These are phyloP conservation scores for Oligia fasciuncula DNA, from an alignment of 2,888 invertebrate species.

Conservation along the genomic window DNA sequence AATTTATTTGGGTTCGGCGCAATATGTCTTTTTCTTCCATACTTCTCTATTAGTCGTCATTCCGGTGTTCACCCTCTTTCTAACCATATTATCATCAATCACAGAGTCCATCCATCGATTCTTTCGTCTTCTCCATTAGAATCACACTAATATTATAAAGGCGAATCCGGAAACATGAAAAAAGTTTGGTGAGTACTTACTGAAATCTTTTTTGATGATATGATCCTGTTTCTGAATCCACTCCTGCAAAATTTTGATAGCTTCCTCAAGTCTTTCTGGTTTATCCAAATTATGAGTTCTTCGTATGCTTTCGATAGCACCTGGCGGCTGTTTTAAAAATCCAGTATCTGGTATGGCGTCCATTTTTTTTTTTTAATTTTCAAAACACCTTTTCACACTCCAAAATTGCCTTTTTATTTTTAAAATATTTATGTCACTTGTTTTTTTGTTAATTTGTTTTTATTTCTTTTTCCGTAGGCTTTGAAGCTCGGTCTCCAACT, in stretches of 20 bases:
- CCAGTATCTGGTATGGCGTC: constrained; percentile 43
- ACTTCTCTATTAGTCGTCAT: too few species aligned
- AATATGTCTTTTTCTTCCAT: too few species aligned
- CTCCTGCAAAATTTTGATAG: constrained; percentile 70
- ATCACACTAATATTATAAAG: too few species aligned
- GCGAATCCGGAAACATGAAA: not conserved
- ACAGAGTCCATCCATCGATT: too few species aligned
- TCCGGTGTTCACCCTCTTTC: too few species aligned
- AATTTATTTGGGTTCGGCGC: too few species aligned
- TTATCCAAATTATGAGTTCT: constrained; percentile 68
- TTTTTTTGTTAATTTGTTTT: not conserved
- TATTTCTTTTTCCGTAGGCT: not conserved
- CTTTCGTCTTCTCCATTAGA: too few species aligned
- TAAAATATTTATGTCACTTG: not conserved
- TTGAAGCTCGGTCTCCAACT: not conserved
- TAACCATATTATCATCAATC: too few species aligned
- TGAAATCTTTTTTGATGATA: constrained; percentile 66
- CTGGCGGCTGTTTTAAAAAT: constrained; percentile 62
- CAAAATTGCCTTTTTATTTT: not conserved
- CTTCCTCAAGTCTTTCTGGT: constrained; percentile 66
- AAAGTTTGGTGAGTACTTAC: constrained; percentile 56
- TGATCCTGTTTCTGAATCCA: constrained; percentile 75
- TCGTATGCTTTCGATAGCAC: constrained; percentile 65
- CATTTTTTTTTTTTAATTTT: constrained; percentile 7
- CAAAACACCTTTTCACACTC: not conserved